Evolutionary conservation across 2,113 vertebrate species (phyloP), one percentile per base, ranked within the genome.

Genomic region (Hymenochirus boettgeri): DNA sequence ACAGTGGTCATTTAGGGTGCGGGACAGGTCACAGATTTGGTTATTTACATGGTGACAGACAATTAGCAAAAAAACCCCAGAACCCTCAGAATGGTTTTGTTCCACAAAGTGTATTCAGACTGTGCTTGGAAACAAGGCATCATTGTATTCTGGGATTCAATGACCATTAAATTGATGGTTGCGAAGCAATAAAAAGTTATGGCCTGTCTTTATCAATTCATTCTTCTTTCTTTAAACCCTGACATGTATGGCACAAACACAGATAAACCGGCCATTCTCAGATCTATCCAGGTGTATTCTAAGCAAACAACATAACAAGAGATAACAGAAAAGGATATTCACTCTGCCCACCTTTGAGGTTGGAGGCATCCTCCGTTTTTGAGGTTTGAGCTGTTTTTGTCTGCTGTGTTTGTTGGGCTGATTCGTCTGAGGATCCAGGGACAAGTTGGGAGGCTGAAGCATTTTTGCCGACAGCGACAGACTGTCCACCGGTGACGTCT

Each of bases 271-370:
- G n/a, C n/a, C n/a, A n/a, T n/a, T n/a, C n/a, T n/a, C n/a, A n/a
- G n/a, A n/a, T n/a, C n/a, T n/a, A n/a, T n/a, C n/a, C n/a, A n/a
- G n/a, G n/a, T n/a, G n/a, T n/a, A n/a, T n/a, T n/a, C n/a, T n/a
- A n/a, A n/a, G n/a, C n/a, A n/a, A n/a, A n/a, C n/a, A n/a, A n/a
- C n/a, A n/a, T n/a, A n/a, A n/a, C n/a, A n/a, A n/a, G n/a, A n/a
- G n/a, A n/a, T n/a, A n/a, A n/a, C n/a, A n/a, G n/a, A n/a, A n/a
- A n/a, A n/a, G n/a, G n/a, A n/a, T n/a, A n/a, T n/a, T n/a, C n/a
- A n/a, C n/a, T n/a, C 33, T 22, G 67, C 82, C 0, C 31, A 97
- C 96, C 88, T 97, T 99, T 18, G 96, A 94, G 21, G 88, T 76
- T 50, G 86, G 89, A 45, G 92, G 83, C 46, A 87, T 82, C 75